Evolutionary conservation across 2,113 vertebrate species (phyloP).

Genomic region (Mastomys coucha): DNA sequence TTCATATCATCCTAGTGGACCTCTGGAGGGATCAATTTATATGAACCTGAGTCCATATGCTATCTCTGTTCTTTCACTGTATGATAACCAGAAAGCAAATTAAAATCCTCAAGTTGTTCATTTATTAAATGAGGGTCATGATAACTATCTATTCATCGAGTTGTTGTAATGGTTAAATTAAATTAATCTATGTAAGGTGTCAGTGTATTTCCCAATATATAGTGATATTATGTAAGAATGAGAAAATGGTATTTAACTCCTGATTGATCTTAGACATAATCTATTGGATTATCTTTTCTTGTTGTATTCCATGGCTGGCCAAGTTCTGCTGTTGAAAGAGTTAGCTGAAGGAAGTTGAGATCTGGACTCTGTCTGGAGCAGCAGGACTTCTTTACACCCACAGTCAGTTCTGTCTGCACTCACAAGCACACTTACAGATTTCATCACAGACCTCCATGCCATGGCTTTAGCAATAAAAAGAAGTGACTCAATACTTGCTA

Average conservation of each 20-base stretch:
- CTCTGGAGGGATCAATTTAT: neutral
- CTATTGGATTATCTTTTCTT: too few relatives aligned
- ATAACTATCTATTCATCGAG: neutral
- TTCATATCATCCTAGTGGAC: neutral
- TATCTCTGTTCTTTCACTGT: neutral
- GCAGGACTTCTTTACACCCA: neutral
- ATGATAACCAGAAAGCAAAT: neutral
- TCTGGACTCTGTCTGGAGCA: neutral
- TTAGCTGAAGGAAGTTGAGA: too few relatives aligned
- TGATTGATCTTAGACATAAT: neutral
- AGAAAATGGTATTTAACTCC: neutral
- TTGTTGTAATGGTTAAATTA: neutral
- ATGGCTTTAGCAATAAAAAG: neutral
- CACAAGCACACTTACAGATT: neutral
- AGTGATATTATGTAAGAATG: neutral
- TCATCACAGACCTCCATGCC: neutral
- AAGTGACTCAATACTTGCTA: neutral
- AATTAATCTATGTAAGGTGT: neutral
- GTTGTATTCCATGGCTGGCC: neutral
- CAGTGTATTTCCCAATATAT: neutral
- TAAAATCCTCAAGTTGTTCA: neutral
- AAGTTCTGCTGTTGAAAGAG: neutral
- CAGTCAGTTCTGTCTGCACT: neutral
- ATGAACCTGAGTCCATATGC: neutral
- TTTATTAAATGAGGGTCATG: neutral